Evolutionary conservation across 2,113 vertebrate species (phyloP).

Genomic region (Agapornis roseicollis): DNA sequence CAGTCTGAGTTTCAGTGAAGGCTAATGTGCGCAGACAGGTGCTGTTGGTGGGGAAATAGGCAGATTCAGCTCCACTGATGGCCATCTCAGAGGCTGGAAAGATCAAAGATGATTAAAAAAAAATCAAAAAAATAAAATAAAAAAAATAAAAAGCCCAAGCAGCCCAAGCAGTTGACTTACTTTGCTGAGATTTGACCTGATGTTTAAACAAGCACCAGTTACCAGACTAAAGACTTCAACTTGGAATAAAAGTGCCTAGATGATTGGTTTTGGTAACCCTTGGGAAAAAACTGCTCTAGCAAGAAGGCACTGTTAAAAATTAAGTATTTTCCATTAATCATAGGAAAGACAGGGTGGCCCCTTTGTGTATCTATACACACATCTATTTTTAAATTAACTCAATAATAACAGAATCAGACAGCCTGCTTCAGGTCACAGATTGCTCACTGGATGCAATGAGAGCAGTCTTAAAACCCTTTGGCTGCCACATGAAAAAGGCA

Average conservation of each 20-base stretch:
- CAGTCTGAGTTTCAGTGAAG: neutral
- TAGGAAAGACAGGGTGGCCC: neutral
- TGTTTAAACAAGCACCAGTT: neutral
- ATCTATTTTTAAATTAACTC: neutral
- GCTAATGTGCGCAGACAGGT: conserved; percentile 66
- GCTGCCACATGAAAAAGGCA: neutral
- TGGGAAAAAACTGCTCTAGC: neutral
- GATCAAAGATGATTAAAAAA: neutral
- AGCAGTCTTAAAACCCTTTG: neutral
- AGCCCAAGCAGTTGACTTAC: neutral
- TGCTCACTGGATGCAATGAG: neutral
- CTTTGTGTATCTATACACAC: neutral
- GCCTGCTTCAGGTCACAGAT: neutral
- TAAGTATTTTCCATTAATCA: neutral
- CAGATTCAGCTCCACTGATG: conserved; percentile 58
- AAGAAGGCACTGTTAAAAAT: neutral
- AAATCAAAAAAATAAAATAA: neutral
- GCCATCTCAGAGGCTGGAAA: conserved; percentile 23
- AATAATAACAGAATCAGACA: neutral
- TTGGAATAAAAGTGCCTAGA: neutral
- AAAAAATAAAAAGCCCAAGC: neutral
- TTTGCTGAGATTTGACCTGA: neutral
- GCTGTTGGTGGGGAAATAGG: conserved; percentile 72
- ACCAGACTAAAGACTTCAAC: neutral
- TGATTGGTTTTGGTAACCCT: neutral